Conservation (phyloP, 2,888 invertebrate genomes). For the Malacosoma neustria region DNA sequence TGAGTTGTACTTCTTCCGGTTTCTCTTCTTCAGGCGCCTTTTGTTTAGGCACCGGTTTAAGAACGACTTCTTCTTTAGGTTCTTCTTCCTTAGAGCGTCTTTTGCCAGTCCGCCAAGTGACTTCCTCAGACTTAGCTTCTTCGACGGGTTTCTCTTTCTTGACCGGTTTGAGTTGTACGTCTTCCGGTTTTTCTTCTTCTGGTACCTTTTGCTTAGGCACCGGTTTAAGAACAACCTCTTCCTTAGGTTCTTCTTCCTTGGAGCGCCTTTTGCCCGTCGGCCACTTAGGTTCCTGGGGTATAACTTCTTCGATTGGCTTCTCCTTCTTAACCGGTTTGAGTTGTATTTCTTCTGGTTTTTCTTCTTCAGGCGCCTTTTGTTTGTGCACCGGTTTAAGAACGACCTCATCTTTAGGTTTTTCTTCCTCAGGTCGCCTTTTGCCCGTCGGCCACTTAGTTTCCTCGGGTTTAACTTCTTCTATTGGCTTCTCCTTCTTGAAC, state of each 20-base stretch:
- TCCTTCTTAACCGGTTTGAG: slow-evolving; percentile 25
- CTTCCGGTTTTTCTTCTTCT: not conserved
- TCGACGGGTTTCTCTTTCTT: not conserved
- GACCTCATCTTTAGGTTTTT: slow-evolving; percentile 33
- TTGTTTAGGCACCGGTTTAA: slow-evolving; percentile 11
- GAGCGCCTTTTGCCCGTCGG: too few species aligned
- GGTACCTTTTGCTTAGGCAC: too few species aligned
- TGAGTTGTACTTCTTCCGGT: slow-evolving; percentile 35
- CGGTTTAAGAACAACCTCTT: too few species aligned
- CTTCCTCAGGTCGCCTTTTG: slow-evolving; percentile 22
- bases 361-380: slow-evolving; percentile 28
- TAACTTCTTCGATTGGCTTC: slow-evolving; percentile 32
- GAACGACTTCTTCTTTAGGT: slow-evolving; percentile 46
- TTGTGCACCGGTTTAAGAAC: slow-evolving; percentile 40
- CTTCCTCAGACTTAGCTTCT: not conserved
- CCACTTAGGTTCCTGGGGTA: slow-evolving; percentile 8
- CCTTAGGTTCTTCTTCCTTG: too few species aligned
- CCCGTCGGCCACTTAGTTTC: slow-evolving; percentile 23
- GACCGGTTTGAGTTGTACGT: not conserved
- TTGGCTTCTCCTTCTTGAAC: slow-evolving; percentile 11
- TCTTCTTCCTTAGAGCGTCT: slow-evolving; percentile 19
- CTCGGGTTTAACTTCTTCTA: slow-evolving; percentile 15
- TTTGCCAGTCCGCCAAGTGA: not conserved
- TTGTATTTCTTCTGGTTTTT: slow-evolving; percentile 25
- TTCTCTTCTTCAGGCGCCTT: slow-evolving; percentile 15